These are phyloP conservation scores for Habroteleia sp. DNA, from an alignment of 2,888 invertebrate species.

Conservation along the genomic window DNA sequence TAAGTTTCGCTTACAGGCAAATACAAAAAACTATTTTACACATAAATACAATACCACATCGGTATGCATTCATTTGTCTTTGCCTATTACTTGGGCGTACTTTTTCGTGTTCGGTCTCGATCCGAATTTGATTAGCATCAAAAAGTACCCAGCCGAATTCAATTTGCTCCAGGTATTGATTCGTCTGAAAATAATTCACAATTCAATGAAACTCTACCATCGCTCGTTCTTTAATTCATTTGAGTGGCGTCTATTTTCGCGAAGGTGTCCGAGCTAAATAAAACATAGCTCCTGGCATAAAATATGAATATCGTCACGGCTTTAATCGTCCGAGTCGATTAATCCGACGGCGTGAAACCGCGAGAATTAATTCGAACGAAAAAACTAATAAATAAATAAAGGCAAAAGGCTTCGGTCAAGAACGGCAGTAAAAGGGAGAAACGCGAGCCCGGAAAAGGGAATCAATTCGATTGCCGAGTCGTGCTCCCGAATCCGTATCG, in stretches of 20 bases:
- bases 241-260: constrained; percentile 1
- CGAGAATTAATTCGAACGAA: constrained; percentile 28
- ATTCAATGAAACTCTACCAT: neutral
- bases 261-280: neutral
- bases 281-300: neutral
- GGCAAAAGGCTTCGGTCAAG: constrained; percentile 69
- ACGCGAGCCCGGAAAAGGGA: constrained; percentile 77
- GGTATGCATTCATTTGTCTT: constrained; percentile 24
- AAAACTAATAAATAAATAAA: constrained; percentile 74
- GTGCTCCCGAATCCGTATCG: constrained; percentile 66
- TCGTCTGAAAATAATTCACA: constrained; percentile 17
- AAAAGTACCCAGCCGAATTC: constrained; percentile 10
- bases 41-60: constrained; percentile 16
- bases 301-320: neutral
- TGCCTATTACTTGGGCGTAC: constrained; percentile 7
- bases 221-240: constrained; percentile 3
- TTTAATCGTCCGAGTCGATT: constrained; percentile 18
- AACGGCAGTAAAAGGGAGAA: constrained; percentile 74
- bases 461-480: constrained; percentile 79
- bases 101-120: constrained; percentile 14
- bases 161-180: constrained; percentile 15
- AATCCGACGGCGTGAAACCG: constrained; percentile 6
- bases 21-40: constrained; percentile 32
- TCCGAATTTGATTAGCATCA: constrained; percentile 25
- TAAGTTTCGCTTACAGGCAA: constrained; percentile 8